These are phyloP conservation scores for Orientallactaga sibirica DNA, from an alignment of 2,797 vertebrate species.

Conservation along the genomic window DNA sequence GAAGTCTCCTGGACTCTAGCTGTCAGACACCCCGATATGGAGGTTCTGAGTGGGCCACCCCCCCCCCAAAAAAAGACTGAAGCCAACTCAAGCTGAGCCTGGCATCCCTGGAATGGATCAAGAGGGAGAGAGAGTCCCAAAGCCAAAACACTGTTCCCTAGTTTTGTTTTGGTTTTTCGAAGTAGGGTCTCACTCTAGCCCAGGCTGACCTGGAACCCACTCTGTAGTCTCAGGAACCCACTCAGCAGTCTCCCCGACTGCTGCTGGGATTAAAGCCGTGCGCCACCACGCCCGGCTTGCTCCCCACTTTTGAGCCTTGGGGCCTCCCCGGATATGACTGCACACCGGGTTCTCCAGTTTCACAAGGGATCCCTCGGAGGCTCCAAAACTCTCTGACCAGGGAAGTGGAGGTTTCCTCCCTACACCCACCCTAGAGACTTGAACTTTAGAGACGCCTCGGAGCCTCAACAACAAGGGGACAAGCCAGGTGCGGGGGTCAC, in stretches of 20 bases:
- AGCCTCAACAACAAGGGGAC: background rate
- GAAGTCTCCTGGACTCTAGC: background rate
- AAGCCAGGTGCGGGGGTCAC: slow-evolving; percentile 62
- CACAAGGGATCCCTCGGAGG: background rate
- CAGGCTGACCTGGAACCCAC: no score
- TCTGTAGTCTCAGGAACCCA: no score
- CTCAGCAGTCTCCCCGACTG: no score
- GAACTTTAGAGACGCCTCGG: slow-evolving; percentile 22
- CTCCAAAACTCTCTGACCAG: background rate
- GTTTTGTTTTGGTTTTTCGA: no score
- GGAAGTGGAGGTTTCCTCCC: background rate
- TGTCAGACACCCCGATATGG: background rate
- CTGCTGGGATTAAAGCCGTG: no score
- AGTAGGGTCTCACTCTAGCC: no score
- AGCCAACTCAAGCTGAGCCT: background rate
- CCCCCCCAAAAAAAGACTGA: background rate
- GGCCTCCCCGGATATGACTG: slow-evolving; percentile 35
- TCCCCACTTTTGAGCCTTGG: background rate
- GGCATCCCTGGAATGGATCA: background rate
- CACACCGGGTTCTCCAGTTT: slow-evolving; percentile 39
- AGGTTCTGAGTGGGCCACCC: background rate
- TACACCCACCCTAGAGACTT: background rate
- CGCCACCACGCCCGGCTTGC: no score
- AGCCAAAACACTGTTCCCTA: background rate
- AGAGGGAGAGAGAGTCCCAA: background rate